Evolutionary conservation across 2,888 invertebrate species (phyloP), one percentile per base, ranked within the genome.

Genomic region (Drosophila fungiperda): DNA sequence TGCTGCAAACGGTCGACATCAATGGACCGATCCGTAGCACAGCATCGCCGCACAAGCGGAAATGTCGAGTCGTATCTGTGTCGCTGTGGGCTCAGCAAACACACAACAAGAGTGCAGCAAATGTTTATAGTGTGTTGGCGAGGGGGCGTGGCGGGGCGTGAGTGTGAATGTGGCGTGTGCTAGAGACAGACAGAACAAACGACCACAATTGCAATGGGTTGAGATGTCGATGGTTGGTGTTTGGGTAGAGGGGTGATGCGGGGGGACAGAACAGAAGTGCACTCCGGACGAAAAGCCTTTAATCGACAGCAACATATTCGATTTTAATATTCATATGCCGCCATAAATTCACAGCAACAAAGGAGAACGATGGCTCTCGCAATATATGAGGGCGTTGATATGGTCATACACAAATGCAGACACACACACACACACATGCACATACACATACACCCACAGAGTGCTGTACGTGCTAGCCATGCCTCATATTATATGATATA

Each of bases 321-420:
- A 91, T 91, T 91, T 91, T 87, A 91, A 92, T 91, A 91, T 91
- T 91, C 90, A 92, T 92, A 87, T 79, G 87, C 84, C 81, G 83
- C 89, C 86, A 90, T 91, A 90, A 91, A 90, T 90, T 80, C 86
- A 78, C 77, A 84, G 79, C 82, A 72, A 78, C 78, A 83, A 73
- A 68, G 54, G 61, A 52, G 55, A 57, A 66, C 76, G 59, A 52
- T 53, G 60, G 52, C 40, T 29, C 45, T 12, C 67, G 68, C 83
- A 79, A 83, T 77, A 76, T 76, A 84, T 87, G 86, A 79, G 83
- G 86, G 88, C 85, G 74, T 85, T 83, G 87, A 87, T 87, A 87
- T 67, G 78, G 48, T 57, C 57, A 48, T 35, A 45, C 53, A 78
- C 49, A 70, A 50, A 71, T 38, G 68, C 23, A 58, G 49, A 65